A percentile compares a stretch with the other conserved stretches of the same genome.
Conservation (phyloP, 2,888 invertebrate genomes). For the Netelia melanura region DNA sequence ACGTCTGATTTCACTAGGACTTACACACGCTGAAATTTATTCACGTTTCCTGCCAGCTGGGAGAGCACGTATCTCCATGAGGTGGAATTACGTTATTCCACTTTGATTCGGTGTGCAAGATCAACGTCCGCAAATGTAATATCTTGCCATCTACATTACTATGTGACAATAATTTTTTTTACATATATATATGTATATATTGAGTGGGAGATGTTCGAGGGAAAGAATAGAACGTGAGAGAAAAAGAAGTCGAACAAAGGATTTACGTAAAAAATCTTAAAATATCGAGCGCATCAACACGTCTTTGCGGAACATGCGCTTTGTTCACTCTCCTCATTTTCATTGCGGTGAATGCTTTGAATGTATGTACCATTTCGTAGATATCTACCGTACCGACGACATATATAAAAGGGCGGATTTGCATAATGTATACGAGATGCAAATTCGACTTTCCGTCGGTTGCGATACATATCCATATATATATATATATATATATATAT, state of each 20-base stretch:
- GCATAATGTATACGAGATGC: slow-evolving; percentile 78
- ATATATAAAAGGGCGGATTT: slow-evolving; percentile 68
- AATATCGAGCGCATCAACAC: slow-evolving; percentile 23
- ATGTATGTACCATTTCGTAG: slow-evolving; percentile 51
- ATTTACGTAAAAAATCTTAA: slow-evolving; percentile 10
- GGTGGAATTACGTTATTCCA: slow-evolving; percentile 41
- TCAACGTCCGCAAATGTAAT: slow-evolving; percentile 31
- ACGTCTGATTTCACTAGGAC: neutral
- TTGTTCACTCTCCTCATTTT: neutral
- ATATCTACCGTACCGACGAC: slow-evolving; percentile 61
- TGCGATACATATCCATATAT: slow-evolving; percentile 2
- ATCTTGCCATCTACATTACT: neutral
- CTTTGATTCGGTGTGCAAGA: slow-evolving; percentile 35
- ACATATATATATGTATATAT: neutral
- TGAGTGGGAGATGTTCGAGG: neutral
- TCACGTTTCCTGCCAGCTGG: slow-evolving; percentile 35
- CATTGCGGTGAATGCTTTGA: neutral
- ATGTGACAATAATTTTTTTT: neutral
- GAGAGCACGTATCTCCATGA: neutral
- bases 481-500: too few species aligned
- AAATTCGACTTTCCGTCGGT: slow-evolving; percentile 74
- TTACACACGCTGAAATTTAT: slow-evolving; percentile 39
- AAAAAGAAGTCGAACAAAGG: neutral
- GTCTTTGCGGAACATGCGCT: neutral
- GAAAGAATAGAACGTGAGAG: neutral